phyloP scores from a whole-genome alignment of 2,888 invertebrate genomes.

The Diplazon laetatorius region DNA sequence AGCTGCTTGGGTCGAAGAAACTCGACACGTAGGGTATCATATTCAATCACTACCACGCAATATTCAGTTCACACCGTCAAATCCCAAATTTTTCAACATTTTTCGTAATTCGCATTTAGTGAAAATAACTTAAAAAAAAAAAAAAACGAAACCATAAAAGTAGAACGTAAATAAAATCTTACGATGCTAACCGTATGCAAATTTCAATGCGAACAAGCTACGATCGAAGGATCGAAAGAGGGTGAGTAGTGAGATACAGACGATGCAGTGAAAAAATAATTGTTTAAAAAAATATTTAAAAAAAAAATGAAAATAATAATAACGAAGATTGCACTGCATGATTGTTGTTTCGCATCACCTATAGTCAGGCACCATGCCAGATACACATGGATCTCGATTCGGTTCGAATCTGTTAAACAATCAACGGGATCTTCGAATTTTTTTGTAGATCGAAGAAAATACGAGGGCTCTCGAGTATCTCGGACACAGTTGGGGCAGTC shows the following conservation, averaged over 20 bases:
- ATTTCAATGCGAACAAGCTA: slow-evolving; percentile 81
- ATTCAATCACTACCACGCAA: slow-evolving; percentile 49
- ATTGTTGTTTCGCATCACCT: slow-evolving; percentile 34
- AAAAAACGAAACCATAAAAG: slow-evolving; percentile 33
- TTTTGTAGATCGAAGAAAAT: slow-evolving; percentile 95
- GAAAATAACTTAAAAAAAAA: slow-evolving; percentile 5
- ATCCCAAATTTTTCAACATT: slow-evolving; percentile 22
- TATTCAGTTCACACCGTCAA: slow-evolving; percentile 16
- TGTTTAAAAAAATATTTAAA: slow-evolving; percentile 16
- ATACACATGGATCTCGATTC: slow-evolving; percentile 13
- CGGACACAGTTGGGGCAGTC: slow-evolving; percentile 91
- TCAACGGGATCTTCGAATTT: not conserved
- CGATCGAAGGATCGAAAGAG: slow-evolving; percentile 81
- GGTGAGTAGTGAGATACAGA: slow-evolving; percentile 76
- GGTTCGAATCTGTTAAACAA: slow-evolving; percentile 1
- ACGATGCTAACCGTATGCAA: slow-evolving; percentile 77
- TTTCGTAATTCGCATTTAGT: slow-evolving; percentile 35
- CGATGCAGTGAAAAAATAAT: slow-evolving; percentile 43
- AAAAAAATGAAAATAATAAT: slow-evolving; percentile 25
- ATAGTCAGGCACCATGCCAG: slow-evolving; percentile 36
- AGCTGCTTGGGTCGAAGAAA: slow-evolving; percentile 56
- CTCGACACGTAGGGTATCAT: slow-evolving; percentile 67
- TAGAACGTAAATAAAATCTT: slow-evolving; percentile 49
- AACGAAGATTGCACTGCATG: slow-evolving; percentile 52
- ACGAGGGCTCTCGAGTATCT: slow-evolving; percentile 94